Conservation (phyloP, 2,797 vertebrate species). For the Melanotaenia pygmaea region DNA sequence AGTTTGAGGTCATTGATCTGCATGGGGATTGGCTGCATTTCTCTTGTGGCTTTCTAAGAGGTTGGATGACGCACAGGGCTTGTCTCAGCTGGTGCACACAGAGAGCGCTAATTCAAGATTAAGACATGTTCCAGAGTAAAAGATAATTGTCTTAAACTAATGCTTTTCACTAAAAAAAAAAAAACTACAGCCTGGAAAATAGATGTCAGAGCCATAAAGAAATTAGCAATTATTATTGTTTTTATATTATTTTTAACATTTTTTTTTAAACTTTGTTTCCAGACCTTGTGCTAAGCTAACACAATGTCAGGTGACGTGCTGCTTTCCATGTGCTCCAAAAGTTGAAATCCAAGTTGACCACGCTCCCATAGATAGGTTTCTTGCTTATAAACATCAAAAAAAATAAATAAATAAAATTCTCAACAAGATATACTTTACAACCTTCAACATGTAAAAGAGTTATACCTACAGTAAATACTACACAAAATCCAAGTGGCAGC, state of each 20-base stretch:
- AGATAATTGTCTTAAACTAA: neutral
- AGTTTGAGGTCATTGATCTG: slow-evolving; percentile 44
- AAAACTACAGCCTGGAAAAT: no score
- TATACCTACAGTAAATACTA: no score
- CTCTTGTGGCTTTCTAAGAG: slow-evolving; percentile 30
- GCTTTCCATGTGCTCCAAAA: neutral
- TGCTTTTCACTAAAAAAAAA: neutral
- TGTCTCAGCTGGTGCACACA: slow-evolving; percentile 13
- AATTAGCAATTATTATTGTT: neutral
- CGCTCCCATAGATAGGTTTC: no score
- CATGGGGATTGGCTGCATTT: slow-evolving; percentile 44
- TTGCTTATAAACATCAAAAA: no score
- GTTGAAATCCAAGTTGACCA: neutral
- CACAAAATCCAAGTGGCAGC: no score
- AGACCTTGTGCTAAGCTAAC: neutral
- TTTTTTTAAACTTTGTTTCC: neutral
- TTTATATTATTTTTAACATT: neutral
- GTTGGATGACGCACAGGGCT: slow-evolving; percentile 30
- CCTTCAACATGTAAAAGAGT: no score
- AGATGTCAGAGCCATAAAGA: neutral
- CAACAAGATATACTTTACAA: no score
- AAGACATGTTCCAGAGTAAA: no score
- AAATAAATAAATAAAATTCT: no score
- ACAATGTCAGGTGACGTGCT: neutral
- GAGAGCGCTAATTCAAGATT: neutral